Evolutionary conservation across 2,888 invertebrate genomes (phyloP).

Genomic region (Cerastis leucographa): DNA sequence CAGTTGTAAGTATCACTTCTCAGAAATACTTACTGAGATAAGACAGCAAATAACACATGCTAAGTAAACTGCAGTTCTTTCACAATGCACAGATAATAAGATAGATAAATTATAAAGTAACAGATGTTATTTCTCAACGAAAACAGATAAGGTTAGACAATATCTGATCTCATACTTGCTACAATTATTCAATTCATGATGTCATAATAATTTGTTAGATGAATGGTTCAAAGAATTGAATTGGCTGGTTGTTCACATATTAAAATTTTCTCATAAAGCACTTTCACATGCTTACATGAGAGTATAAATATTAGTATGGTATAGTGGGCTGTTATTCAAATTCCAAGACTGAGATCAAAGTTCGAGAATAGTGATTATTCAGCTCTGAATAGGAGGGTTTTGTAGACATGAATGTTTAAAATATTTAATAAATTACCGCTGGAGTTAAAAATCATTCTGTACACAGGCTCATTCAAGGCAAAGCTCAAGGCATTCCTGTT

Average conservation of each 20-base stretch:
- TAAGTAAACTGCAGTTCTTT: conserved; percentile 51
- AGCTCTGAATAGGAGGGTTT: no score
- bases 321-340: not conserved
- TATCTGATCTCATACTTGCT: conserved; percentile 51
- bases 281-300: conserved; percentile 19
- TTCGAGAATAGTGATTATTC: not conserved
- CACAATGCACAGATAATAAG: conserved; percentile 61
- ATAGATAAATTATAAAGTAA: conserved; percentile 48
- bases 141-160: conserved; percentile 57
- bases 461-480: no score
- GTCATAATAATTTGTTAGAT: conserved; percentile 41
- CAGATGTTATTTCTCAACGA: conserved; percentile 57
- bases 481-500: no score
- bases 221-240: conserved; percentile 23
- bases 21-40: conserved; percentile 44
- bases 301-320: conserved; percentile 6
- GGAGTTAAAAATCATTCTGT: no score
- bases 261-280: conserved; percentile 1
- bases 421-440: no score
- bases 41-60: conserved; percentile 27
- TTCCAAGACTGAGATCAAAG: not conserved
- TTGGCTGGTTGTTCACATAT: conserved; percentile 13
- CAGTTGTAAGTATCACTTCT: conserved; percentile 36
- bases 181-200: conserved; percentile 43
- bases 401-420: not conserved